A percentile compares a stretch with the other conserved stretches of the same genome.
Conservation (phyloP, 1,140 invertebrate species). For the Monochamus saltuarius region DNA sequence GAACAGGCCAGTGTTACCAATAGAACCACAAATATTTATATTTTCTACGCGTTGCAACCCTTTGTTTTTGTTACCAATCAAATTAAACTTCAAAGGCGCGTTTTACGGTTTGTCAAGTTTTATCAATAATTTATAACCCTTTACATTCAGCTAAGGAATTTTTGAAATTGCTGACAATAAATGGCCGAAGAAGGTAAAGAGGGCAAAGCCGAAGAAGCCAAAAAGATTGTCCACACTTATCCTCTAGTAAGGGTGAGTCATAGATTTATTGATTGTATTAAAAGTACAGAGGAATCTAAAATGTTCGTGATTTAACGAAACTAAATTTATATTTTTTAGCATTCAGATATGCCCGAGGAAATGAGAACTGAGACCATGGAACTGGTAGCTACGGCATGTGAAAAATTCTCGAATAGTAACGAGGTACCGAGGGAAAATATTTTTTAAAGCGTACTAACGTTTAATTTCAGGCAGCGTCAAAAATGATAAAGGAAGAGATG, state of each 20-base stretch:
- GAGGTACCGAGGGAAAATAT: conserved; percentile 57
- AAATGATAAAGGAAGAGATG: conserved; percentile 89
- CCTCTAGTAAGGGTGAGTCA: conserved; percentile 67
- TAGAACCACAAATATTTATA: too few relatives aligned
- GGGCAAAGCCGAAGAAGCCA: conserved; percentile 56
- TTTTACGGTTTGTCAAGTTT: conserved; percentile 20
- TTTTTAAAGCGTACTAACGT: background rate
- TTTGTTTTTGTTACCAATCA: conserved; percentile 17
- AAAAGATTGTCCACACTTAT: conserved; percentile 74
- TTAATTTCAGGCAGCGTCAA: conserved; percentile 65
- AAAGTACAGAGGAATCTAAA: too few relatives aligned
- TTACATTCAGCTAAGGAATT: too few relatives aligned
- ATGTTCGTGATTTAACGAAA: conserved; percentile 23
- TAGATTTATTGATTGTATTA: conserved; percentile 3
- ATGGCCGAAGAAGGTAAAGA: conserved; percentile 55
- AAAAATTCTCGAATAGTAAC: conserved; percentile 85
- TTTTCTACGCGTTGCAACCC: background rate
- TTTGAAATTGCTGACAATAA: background rate
- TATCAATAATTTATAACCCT: background rate
- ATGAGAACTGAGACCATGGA: conserved; percentile 88
- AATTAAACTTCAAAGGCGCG: background rate
- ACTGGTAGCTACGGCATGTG: conserved; percentile 85
- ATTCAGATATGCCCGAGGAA: conserved; percentile 89
- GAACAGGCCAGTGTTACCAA: too few relatives aligned
- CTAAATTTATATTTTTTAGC: conserved; percentile 54